Percentiles rank a stretch among this genome's conserved stretches.
These are phyloP conservation scores for Callipepla californica DNA, from an alignment of 2,113 vertebrate genomes.

Conservation along the genomic window DNA sequence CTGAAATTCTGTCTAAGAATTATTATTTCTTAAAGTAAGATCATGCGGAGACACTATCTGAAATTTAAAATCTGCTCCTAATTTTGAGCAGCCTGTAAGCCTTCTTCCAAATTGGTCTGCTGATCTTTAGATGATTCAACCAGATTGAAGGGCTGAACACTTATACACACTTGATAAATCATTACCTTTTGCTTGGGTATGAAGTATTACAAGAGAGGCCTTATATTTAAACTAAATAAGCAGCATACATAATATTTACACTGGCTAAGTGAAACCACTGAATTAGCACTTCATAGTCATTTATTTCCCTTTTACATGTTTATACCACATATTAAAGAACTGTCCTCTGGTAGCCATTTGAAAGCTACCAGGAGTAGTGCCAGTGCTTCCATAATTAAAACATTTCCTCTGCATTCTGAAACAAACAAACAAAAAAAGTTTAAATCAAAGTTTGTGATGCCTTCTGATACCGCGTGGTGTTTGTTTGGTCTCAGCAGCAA, in stretches of 20 bases:
- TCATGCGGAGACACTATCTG: neutral
- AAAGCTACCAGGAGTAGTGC: neutral
- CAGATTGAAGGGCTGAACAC: neutral
- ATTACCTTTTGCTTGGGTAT: neutral
- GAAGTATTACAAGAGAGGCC: neutral
- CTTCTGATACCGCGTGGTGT: neutral
- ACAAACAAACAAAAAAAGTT: neutral
- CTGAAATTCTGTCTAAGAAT: conserved; percentile 16
- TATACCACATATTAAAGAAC: neutral
- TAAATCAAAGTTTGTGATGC: neutral
- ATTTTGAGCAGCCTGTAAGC: conserved; percentile 10
- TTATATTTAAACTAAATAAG: conserved; percentile 19
- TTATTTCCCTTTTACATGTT: neutral
- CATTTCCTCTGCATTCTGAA: neutral
- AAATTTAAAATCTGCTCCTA: conserved; percentile 25
- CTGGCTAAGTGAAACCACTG: neutral
- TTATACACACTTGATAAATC: neutral
- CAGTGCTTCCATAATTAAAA: neutral
- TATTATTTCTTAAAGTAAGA: conserved; percentile 31
- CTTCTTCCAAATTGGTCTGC: neutral
- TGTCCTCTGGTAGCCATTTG: neutral
- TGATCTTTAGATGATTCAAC: neutral
- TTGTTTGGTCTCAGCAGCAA: neutral
- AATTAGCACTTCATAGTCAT: neutral
- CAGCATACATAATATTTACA: neutral